Evolutionary conservation across 2,797 vertebrate species (phyloP).

Genomic region (Clangula hyemalis): DNA sequence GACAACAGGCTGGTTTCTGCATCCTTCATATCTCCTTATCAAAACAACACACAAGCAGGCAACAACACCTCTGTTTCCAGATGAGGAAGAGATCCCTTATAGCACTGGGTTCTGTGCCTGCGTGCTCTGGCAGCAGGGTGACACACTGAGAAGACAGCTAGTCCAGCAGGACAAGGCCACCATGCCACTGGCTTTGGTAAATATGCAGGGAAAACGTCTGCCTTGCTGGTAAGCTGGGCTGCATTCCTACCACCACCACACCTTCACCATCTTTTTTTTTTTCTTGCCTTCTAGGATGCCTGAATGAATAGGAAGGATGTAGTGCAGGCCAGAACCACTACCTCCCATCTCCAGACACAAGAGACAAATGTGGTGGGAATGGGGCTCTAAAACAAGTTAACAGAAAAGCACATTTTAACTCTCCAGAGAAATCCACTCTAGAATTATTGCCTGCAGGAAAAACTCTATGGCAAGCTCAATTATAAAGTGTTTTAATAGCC

Average conservation of each 20-base stretch:
- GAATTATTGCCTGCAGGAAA: background rate
- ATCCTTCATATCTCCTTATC: background rate
- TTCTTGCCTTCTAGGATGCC: background rate
- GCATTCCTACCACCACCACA: background rate
- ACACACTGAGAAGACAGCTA: background rate
- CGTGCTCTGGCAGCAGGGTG: background rate
- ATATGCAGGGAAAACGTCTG: background rate
- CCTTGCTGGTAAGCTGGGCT: accelerated
- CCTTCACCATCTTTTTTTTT: no score
- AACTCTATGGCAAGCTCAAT: background rate
- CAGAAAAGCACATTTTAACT: background rate
- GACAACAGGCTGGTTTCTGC: background rate
- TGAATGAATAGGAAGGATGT: accelerated
- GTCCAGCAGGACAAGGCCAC: background rate
- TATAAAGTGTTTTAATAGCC: background rate
- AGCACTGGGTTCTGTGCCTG: background rate
- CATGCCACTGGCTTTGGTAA: no score
- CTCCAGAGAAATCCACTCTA: background rate
- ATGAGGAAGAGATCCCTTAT: background rate
- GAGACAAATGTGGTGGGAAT: background rate
- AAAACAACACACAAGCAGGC: accelerated
- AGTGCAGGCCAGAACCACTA: background rate
- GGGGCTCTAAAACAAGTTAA: background rate
- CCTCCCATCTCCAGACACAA: background rate
- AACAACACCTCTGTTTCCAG: background rate